A percentile compares a stretch with the other conserved stretches of the same genome.
phyloP scores from a whole-genome alignment of 2,113 vertebrate genomes.

The Seriola dumerili region DNA sequence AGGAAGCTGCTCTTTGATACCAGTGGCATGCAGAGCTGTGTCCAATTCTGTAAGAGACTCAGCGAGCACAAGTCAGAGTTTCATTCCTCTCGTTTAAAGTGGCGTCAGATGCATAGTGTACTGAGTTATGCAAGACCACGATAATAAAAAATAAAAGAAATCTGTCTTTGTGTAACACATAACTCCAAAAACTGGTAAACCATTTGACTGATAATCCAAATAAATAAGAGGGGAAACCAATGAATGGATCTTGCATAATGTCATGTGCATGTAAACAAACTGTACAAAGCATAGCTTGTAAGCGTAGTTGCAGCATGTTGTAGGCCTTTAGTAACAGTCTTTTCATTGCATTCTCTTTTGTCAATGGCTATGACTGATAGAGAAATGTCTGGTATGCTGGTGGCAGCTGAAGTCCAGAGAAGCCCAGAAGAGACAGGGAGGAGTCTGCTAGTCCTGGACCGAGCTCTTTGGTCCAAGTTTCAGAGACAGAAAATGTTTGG shows the following conservation, averaged over 20 bases:
- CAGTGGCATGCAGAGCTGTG: conserved; percentile 56
- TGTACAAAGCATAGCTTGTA: conserved; percentile 68
- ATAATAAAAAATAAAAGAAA: neutral
- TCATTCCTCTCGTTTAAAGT: conserved; percentile 57
- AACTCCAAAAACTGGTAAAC: conserved; percentile 20
- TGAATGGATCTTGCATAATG: conserved; percentile 69
- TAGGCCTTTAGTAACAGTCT: conserved; percentile 75
- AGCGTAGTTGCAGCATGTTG: conserved; percentile 75
- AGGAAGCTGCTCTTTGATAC: conserved; percentile 61
- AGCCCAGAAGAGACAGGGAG: conserved; percentile 43
- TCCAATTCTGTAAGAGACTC: conserved; percentile 53
- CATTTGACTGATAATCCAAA: conserved; percentile 33
- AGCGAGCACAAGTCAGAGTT: conserved; percentile 21
- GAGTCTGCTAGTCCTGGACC: conserved; percentile 53
- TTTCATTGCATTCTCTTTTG: conserved; percentile 50
- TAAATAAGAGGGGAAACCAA: conserved; percentile 21
- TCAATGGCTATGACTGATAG: conserved; percentile 59
- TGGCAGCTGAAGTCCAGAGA: conserved; percentile 67
- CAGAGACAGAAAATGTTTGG: conserved; percentile 41
- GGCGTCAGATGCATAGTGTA: conserved; percentile 63
- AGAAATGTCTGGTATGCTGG: conserved; percentile 79
- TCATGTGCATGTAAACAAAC: conserved; percentile 73
- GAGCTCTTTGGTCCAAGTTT: conserved; percentile 74
- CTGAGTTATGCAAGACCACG: conserved; percentile 43
- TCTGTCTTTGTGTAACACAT: conserved; percentile 21